Conservation (phyloP, 2,113 vertebrate species). For the Halcyon malimbica region DNA sequence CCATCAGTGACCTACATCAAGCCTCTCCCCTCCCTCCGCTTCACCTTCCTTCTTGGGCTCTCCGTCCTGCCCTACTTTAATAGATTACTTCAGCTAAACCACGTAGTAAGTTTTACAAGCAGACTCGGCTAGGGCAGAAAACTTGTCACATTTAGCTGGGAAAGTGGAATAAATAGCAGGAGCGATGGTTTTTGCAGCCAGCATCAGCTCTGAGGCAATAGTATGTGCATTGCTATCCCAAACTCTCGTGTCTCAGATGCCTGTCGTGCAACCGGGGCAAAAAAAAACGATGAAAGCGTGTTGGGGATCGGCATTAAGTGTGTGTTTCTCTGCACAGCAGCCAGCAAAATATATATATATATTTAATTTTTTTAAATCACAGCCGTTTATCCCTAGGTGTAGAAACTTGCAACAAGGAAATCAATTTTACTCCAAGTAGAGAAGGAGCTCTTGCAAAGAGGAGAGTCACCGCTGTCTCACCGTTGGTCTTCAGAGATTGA, state of each 20-base stretch:
- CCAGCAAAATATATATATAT: background rate
- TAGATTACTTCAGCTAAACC: conserved; percentile 51
- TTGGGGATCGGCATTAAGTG: background rate
- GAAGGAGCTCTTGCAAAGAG: background rate
- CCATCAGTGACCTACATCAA: conserved; percentile 31
- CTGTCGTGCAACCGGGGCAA: rapidly evolving
- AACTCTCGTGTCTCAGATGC: background rate
- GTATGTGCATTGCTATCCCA: rapidly evolving
- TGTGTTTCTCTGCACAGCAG: background rate
- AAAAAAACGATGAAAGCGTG: background rate
- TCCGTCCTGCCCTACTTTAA: conserved; percentile 55
- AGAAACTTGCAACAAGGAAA: background rate
- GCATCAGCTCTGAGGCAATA: background rate
- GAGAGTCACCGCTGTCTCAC: background rate
- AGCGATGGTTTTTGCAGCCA: background rate
- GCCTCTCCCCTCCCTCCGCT: background rate
- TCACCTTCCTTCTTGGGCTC: conserved; percentile 34
- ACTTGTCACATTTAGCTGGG: background rate
- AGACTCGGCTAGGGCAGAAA: background rate
- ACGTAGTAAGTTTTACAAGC: background rate
- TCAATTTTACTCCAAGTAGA: background rate
- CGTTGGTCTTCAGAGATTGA: background rate
- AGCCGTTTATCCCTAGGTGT: background rate
- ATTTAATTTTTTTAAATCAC: too few species aligned
- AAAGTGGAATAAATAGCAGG: background rate